A percentile compares a stretch with the other conserved stretches of the same genome.
These are phyloP conservation scores for Proteles cristata DNA, from an alignment of 2,113 vertebrate genomes.

Conservation along the genomic window DNA sequence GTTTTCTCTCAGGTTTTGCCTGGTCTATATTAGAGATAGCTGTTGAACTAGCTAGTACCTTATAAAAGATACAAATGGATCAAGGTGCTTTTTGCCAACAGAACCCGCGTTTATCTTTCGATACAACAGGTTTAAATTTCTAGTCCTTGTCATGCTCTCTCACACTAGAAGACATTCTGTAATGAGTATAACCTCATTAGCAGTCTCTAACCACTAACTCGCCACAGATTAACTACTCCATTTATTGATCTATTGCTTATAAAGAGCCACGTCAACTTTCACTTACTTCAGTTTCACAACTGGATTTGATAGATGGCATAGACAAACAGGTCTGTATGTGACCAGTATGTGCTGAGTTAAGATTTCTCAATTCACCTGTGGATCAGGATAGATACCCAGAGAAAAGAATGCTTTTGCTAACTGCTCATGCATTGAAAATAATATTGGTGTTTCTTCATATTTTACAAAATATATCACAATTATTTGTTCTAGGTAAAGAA, in stretches of 20 bases:
- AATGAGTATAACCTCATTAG: not conserved
- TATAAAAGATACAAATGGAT: not conserved
- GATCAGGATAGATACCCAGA: not conserved
- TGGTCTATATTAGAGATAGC: not conserved
- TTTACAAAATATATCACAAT: not conserved
- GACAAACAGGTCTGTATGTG: not conserved
- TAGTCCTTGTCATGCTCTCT: not conserved
- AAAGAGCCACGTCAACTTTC: not conserved
- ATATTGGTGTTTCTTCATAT: not conserved
- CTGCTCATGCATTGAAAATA: not conserved
- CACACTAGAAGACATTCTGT: not conserved
- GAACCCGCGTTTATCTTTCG: not conserved
- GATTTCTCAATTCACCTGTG: not conserved
- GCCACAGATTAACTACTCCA: not conserved
- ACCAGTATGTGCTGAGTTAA: not conserved
- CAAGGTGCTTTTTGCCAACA: not conserved
- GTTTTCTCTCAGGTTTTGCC: not conserved
- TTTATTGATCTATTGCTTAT: not conserved
- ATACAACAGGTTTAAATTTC: not conserved
- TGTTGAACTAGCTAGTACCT: not conserved
- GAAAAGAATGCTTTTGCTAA: not conserved
- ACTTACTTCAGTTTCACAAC: not conserved
- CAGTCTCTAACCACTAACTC: not conserved
- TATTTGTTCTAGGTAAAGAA: not conserved
- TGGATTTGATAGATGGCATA: not conserved